phyloP scores from a whole-genome alignment of 2,113 vertebrate species.

The Campylomormyrus tamandua region DNA sequence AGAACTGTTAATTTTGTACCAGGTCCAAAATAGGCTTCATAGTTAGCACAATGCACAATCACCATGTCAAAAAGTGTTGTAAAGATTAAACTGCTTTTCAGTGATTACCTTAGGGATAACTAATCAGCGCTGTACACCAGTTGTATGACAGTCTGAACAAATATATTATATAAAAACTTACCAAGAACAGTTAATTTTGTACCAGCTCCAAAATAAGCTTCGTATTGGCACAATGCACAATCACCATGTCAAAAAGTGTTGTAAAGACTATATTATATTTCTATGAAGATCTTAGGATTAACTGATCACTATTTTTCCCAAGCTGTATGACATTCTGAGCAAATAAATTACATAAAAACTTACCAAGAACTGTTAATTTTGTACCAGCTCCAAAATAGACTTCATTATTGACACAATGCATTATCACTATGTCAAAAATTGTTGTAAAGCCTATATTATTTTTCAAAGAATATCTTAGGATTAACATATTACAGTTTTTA shows the following conservation, averaged over 20 bases:
- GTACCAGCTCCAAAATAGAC: slow-evolving; percentile 53
- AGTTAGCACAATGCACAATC: slow-evolving; percentile 24
- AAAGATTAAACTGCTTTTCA: neutral
- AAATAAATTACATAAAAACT: slow-evolving; percentile 32
- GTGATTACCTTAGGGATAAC: neutral
- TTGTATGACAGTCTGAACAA: neutral
- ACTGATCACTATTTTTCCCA: neutral
- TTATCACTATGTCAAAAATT: slow-evolving; percentile 17
- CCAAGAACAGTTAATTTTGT: slow-evolving; percentile 56
- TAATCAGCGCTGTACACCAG: neutral
- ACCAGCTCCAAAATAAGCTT: slow-evolving; percentile 49
- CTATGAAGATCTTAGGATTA: neutral
- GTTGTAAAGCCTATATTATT: neutral
- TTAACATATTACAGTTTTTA: neutral
- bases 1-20: slow-evolving; percentile 58
- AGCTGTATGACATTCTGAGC: neutral
- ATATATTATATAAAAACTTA: slow-evolving; percentile 37
- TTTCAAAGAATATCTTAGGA: neutral
- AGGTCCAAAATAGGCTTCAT: slow-evolving; percentile 41
- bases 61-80: slow-evolving; percentile 20
- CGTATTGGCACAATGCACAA: slow-evolving; percentile 27
- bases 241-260: slow-evolving; percentile 18
- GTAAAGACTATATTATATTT: neutral
- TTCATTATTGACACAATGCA: slow-evolving; percentile 27
- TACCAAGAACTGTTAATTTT: slow-evolving; percentile 54